Evolutionary conservation across 2,113 vertebrate genomes (phyloP), one percentile per base, ranked within the genome.

Genomic region (Tympanuchus pallidicinctus): DNA sequence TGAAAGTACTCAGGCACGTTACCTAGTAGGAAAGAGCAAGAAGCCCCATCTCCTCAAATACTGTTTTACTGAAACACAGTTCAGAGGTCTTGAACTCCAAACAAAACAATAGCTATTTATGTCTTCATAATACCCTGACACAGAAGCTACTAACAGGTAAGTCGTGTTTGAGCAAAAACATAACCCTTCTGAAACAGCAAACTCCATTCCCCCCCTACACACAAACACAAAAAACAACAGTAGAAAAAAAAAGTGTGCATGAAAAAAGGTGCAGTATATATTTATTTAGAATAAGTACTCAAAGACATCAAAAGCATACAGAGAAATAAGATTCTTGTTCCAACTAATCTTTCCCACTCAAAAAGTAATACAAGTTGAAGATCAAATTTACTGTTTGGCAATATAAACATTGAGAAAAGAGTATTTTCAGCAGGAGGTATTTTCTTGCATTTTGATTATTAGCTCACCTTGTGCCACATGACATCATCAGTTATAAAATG

Each of bases 281-380:
- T 97, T 97, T 96, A 96, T 97, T 97, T 91, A 57, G 88, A 92
- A 45, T 83, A 94, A 94, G 93, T 64, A 88, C 36, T 94, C 13
- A 88, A 90, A 10, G 70, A 36, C n/a, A 63, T 38, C 0, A 0
- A 34, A 78, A 88, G 47, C 28, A 79, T 19, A 40, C 6, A 6
- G 56, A 92, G 10, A 94, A 92, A 54, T 59, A 78, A 86, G 32
- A 74, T 77, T 75, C 61, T 81, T 75, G 20, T 69, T 94, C 14
- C 52, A 86, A 77, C 52, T 66, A 47, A 56, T 64, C 69, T 57
- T 89, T 86, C 32, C 43, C 36, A 81, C 40, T 78, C 15, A 88
- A 72, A 86, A 70, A 73, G 3, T 48, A 80, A 74, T 36, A 86
- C 6, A 75, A 91, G n/a, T 27, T 61, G 64, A 77, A 89, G 14